Conservation (phyloP, 2,113 vertebrate species). For the Speoplatyrhinus poulsoni region DNA sequence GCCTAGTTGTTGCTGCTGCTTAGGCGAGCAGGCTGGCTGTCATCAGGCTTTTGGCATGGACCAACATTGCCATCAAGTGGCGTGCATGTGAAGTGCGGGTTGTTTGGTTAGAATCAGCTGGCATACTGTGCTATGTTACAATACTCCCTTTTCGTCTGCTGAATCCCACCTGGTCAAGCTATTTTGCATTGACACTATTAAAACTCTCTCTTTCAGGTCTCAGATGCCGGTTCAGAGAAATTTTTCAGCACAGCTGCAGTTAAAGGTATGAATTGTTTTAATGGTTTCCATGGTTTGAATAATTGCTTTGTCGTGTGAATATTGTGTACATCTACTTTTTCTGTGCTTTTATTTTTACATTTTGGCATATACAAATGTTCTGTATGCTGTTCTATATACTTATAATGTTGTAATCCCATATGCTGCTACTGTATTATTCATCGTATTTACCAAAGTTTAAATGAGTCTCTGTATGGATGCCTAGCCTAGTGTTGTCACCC, state of each 20-base stretch:
- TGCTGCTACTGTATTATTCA: no score
- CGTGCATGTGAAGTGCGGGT: conserved; percentile 21
- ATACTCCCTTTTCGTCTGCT: not conserved
- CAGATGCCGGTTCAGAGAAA: conserved; percentile 94
- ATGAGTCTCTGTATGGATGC: no score
- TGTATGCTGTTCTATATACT: not conserved
- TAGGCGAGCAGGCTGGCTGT: not conserved
- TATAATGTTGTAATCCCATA: not conserved
- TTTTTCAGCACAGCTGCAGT: conserved; percentile 91
- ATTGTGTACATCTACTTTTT: no score
- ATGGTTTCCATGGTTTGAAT: not conserved
- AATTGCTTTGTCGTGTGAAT: no score
- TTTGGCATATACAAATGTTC: not conserved
- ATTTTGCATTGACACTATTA: conserved; percentile 28
- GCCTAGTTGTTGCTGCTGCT: conserved; percentile 1
- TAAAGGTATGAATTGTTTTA: conserved; percentile 84
- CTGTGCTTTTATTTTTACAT: not conserved
- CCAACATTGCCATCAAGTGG: conserved; percentile 90
- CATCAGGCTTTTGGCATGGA: conserved; percentile 51
- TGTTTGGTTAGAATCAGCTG: conserved; percentile 33
- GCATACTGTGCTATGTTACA: not conserved
- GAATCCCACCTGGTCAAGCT: conserved; percentile 1
- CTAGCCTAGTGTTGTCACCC: no score
- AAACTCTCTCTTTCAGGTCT: conserved; percentile 82
- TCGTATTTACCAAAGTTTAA: no score